A percentile compares a stretch with the other conserved stretches of the same genome.
phyloP scores from a whole-genome alignment of 1,140 invertebrate genomes.

The Phthorimaea operculella region DNA sequence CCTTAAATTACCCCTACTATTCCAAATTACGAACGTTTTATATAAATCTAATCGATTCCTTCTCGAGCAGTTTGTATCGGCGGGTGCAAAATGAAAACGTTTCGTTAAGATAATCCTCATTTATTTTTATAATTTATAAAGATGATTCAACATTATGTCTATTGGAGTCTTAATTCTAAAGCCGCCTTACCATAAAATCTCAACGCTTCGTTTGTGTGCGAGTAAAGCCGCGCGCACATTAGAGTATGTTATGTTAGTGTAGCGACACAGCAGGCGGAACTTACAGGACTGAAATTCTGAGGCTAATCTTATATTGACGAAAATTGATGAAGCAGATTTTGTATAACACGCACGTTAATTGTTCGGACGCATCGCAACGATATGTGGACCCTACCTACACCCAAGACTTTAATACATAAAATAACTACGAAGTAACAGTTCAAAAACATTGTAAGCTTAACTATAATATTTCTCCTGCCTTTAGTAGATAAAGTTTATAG shows the following conservation, averaged over 20 bases:
- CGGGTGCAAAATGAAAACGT: constrained; percentile 17
- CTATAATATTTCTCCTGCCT: too few species aligned
- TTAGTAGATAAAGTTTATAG: too few species aligned
- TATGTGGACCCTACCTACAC: too few species aligned
- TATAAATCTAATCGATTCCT: background rate
- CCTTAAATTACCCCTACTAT: constrained; percentile 6
- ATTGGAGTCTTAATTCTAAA: background rate
- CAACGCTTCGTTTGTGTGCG: background rate
- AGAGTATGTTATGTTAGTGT: too few species aligned
- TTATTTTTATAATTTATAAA: constrained; percentile 19
- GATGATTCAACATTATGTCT: constrained; percentile 22
- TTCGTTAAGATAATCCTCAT: constrained; percentile 14
- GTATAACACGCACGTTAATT: too few species aligned
- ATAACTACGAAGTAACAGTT: too few species aligned
- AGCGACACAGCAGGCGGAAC: background rate
- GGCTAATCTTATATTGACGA: too few species aligned
- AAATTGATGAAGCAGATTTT: too few species aligned
- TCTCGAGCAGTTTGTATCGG: constrained; percentile 2
- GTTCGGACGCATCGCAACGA: too few species aligned
- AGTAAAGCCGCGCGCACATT: too few species aligned
- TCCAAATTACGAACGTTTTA: background rate
- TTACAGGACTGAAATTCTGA: background rate
- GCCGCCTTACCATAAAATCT: constrained; percentile 12
- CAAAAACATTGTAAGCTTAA: too few species aligned
- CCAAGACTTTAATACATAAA: too few species aligned